phyloP scores from a whole-genome alignment of 2,113 vertebrate genomes.

The Ochotona curzoniae region DNA sequence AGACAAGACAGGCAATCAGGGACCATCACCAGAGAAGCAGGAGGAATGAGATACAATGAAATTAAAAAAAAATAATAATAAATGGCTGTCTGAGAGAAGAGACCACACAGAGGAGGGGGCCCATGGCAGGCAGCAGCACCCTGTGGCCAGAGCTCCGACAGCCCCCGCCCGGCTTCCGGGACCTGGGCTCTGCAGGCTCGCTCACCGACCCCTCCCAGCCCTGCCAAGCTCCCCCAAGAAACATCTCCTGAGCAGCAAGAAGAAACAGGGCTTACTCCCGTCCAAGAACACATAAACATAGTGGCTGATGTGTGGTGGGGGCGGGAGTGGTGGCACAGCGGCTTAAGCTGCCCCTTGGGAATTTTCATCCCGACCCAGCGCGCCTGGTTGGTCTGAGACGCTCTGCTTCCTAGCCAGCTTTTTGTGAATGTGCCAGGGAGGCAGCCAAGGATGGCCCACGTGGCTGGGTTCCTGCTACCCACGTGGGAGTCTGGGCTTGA shows the following conservation, averaged over 20 bases:
- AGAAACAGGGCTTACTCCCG: background rate
- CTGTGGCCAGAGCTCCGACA: background rate
- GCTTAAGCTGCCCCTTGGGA: too few species aligned
- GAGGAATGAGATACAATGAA: slow-evolving; percentile 86
- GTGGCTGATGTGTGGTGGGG: background rate
- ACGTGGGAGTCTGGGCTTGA: too few species aligned
- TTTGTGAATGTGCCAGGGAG: too few species aligned
- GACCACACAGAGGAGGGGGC: slow-evolving; percentile 85
- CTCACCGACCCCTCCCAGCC: background rate
- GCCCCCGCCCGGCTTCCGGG: background rate
- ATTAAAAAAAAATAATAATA: slow-evolving; percentile 53
- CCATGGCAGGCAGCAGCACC: slow-evolving; percentile 54
- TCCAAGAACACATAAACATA: background rate
- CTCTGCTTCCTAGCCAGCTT: too few species aligned
- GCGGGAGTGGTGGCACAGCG: too few species aligned
- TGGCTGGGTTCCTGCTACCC: too few species aligned
- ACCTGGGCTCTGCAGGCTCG: background rate
- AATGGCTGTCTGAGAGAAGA: slow-evolving; percentile 84
- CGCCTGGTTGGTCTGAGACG: too few species aligned
- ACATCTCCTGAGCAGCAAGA: background rate
- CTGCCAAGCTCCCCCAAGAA: slow-evolving; percentile 1
- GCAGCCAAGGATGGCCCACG: too few species aligned
- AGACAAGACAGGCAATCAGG: slow-evolving; percentile 99
- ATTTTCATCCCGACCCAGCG: too few species aligned
- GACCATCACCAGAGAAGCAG: slow-evolving; percentile 96